Evolutionary conservation across 1,140 invertebrate species (phyloP), one percentile per base, ranked within the genome.

Genomic region (Saccostrea cuccullata): DNA sequence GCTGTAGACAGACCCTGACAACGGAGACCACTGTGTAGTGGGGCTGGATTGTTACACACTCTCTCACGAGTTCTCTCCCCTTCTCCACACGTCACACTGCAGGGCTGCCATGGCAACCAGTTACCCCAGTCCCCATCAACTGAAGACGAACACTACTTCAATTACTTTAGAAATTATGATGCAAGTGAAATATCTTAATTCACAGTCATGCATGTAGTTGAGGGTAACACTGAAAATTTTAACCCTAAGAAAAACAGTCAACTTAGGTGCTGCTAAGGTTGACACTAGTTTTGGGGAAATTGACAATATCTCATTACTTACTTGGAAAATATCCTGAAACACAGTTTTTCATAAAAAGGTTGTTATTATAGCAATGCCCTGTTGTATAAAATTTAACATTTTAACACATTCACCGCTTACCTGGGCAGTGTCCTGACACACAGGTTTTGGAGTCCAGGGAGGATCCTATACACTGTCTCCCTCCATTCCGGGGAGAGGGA

Each of bases 71-170:
- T 87, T 64, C 90, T 90, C n/a, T 85, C 88, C 55, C 93, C 94
- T 23, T 88, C 89, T n/a, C 93, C 94, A 92, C 94, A 94, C 1
- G 93, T 91, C 60, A 89, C 73, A 73, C 91, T 91, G 87, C 93
- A 94, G 55, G 87, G 56, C 36, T 88, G 83, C 94, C 94, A 94
- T 12, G 87, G 92, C 97, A 96, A 8, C 96, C 96, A 36, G 95
- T 90, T 11, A 95, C 94, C 17, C 97, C 97, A 89, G 95, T 95
- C 87, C 20, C 94, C 94, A 92, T 94, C 92, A 85, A 94, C 94
- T 94, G 84, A 64, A 26, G n/a, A 55, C 30, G 55, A 4, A 17
- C 56, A 84, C 6, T 20, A 20, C 2, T 64, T 64, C 17, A 17
- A 20, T 64, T 64, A 64, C 58, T 47, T 6, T 47, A 47, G 5